A percentile compares a stretch with the other conserved stretches of the same genome.
Evolutionary conservation across 2,797 vertebrate species (phyloP).

Genomic region (Synanceia verrucosa): DNA sequence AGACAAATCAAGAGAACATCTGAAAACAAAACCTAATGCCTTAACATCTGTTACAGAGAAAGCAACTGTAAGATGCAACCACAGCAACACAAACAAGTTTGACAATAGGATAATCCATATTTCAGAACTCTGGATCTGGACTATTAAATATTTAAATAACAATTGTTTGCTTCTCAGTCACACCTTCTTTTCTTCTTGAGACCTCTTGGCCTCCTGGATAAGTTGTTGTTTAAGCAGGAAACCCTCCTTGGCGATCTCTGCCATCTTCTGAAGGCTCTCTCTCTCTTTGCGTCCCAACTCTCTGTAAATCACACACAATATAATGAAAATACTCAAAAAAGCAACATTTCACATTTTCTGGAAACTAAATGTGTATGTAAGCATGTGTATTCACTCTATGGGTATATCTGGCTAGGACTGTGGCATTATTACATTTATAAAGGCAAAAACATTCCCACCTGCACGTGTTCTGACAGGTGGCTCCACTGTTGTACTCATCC

Average conservation of each 20-base stretch:
- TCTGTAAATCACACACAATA: slow-evolving; percentile 69
- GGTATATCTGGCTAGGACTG: background rate
- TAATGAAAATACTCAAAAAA: background rate
- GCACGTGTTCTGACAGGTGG: slow-evolving; percentile 91
- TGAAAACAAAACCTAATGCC: too few species aligned
- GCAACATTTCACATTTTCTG: background rate
- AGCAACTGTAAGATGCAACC: background rate
- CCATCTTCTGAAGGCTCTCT: slow-evolving; percentile 86
- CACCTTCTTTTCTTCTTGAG: slow-evolving; percentile 91
- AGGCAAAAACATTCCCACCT: slow-evolving; percentile 73
- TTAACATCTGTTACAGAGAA: background rate
- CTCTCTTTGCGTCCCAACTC: slow-evolving; percentile 89
- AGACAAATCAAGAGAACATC: slow-evolving; percentile 16
- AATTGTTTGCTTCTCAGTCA: background rate
- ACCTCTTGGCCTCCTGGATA: slow-evolving; percentile 89
- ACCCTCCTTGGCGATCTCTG: slow-evolving; percentile 90
- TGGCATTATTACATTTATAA: background rate
- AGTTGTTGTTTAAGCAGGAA: slow-evolving; percentile 88
- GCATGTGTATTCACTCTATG: background rate
- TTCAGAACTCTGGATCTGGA: background rate
- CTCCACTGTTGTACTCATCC: slow-evolving; percentile 93
- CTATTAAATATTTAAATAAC: background rate
- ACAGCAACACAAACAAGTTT: background rate
- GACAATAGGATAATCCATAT: background rate
- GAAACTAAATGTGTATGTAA: background rate